Base-by-base conservation (phyloP, 2,888 invertebrate species). In the Bellardia pandia region DNA sequence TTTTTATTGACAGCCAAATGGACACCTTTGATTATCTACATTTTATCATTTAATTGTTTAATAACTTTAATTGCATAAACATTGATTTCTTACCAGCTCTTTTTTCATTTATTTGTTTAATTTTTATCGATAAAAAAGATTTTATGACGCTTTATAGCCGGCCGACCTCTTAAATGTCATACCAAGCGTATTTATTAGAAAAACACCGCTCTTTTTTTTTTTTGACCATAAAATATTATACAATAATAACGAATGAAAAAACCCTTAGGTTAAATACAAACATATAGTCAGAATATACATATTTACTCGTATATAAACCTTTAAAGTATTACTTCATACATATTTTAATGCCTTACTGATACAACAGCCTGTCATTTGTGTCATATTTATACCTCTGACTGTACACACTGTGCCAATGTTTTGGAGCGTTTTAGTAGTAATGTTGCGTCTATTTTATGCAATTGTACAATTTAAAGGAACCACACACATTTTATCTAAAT, bases 61-160 rank as follows among this genome's bases (percentile, higher is more conserved):
- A 72, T 66, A 64, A 53, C 42, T 30, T 60, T 82, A 69, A 82
- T 82, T 82, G 58, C 48, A 66, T 75, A 81, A 66, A 74, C 81
- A 66, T 81, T 81, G 81, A 74, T 81, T 81, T 79, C 33, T 45
- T 60, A 64, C 40, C 42, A 60, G 30, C 58, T 56, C 16, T 81
- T 56, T 69, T 2, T 66, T 72, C 9, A 11, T 42, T 62, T 79
- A 40, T 62, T 53, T 13, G 14, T 23, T 78, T 53, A 58, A 33
- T 58, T 16, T 33, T 45, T 78, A 45, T 58, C 23, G 53, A 56
- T 42, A 14, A 64, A 64, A 42, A 45, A 45, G 42, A 14, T 66
- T 81, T 74, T 74, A 81, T 74, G 64, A 16, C 66, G 64, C 58
- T 66, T 72, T 37, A 69, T 76, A 3, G 2, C 7, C 33, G 56